These are phyloP conservation scores for Poeciliopsis presidionis DNA, from an alignment of 2,797 vertebrate genomes.

Conservation along the genomic window DNA sequence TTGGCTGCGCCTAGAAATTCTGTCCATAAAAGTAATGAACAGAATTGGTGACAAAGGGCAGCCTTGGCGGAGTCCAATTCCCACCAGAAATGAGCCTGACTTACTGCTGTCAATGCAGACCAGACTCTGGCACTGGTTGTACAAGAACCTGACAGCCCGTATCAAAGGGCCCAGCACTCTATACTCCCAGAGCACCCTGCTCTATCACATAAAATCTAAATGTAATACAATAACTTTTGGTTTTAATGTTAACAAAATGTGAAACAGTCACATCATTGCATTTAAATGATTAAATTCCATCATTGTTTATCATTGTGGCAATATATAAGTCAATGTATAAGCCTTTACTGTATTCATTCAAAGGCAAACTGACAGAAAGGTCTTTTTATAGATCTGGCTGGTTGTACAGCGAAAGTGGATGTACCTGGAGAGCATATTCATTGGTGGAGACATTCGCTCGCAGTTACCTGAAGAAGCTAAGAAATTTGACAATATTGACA, in stretches of 20 bases:
- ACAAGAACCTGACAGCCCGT: too few relatives aligned
- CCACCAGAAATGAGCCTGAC: too few relatives aligned
- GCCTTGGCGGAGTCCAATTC: too few relatives aligned
- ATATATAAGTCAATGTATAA: neutral
- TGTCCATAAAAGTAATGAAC: too few relatives aligned
- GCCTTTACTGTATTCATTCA: constrained; percentile 2
- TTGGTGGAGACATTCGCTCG: constrained; percentile 90
- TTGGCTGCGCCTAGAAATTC: too few relatives aligned
- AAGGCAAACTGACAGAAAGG: constrained; percentile 6
- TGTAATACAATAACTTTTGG: neutral
- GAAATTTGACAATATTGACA: constrained; percentile 91
- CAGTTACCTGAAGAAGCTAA: constrained; percentile 94
- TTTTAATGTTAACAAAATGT: neutral
- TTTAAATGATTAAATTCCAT: too few relatives aligned
- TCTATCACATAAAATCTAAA: neutral
- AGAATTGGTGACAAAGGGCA: too few relatives aligned
- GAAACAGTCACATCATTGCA: neutral
- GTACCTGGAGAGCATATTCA: constrained; percentile 97
- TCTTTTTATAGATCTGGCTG: constrained; percentile 87
- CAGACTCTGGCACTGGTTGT: too few relatives aligned
- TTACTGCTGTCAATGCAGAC: too few relatives aligned
- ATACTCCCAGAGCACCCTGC: too few relatives aligned
- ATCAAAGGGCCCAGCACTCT: too few relatives aligned
- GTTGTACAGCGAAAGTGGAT: constrained; percentile 97
- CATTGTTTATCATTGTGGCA: too few relatives aligned